A percentile compares a stretch with the other conserved stretches of the same genome.
Conservation (phyloP, 2,113 vertebrate genomes). For the Proteles cristata region DNA sequence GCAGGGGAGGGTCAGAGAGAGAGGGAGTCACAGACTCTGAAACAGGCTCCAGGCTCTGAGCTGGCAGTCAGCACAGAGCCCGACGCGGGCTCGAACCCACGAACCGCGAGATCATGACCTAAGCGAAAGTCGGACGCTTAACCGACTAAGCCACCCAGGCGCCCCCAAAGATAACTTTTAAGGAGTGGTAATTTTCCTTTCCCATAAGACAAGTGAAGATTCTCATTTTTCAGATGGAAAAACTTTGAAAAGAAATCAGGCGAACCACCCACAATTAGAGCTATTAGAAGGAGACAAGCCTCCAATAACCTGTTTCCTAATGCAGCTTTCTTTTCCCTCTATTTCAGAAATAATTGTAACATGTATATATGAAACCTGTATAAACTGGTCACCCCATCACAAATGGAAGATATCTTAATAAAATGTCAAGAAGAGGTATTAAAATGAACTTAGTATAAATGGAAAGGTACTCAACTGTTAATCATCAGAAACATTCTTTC, state of each 20-base stretch:
- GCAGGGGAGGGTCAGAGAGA: too few species aligned
- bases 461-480: not conserved
- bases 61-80: too few species aligned
- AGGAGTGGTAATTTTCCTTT: not conserved
- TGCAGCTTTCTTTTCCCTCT: not conserved
- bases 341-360: not conserved
- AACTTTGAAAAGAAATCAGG: not conserved
- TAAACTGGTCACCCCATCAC: not conserved
- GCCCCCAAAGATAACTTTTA: not conserved
- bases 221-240: not conserved
- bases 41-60: too few species aligned
- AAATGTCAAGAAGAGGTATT: not conserved
- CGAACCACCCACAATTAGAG: not conserved
- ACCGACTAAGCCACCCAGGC: too few species aligned
- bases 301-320: not conserved
- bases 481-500: not conserved
- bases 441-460: conserved; percentile 7
- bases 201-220: not conserved
- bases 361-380: not conserved
- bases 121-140: too few species aligned
- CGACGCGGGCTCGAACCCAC: too few species aligned
- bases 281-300: not conserved
- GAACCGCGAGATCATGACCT: too few species aligned
- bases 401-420: not conserved
- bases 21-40: too few species aligned